Conservation (phyloP, 2,113 vertebrate genomes). For the Labeo rohita region DNA sequence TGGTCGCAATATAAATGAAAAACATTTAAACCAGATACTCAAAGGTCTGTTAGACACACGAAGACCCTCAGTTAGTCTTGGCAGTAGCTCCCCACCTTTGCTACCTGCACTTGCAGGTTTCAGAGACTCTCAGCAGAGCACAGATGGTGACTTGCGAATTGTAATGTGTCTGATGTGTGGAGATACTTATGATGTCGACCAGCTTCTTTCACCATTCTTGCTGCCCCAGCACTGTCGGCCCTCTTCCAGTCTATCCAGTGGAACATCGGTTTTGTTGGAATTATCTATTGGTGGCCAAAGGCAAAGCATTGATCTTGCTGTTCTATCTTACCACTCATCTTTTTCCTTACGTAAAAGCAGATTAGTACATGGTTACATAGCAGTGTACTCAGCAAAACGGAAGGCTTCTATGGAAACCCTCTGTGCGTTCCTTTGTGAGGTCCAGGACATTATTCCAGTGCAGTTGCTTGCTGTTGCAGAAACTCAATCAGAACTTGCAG, state of each 20-base stretch:
- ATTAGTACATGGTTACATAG: slow-evolving; percentile 91
- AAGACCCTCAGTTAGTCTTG: slow-evolving; percentile 71
- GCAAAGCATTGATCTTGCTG: slow-evolving; percentile 84
- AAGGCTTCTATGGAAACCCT: slow-evolving; percentile 91
- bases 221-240: slow-evolving; percentile 85
- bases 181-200: slow-evolving; percentile 85
- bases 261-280: slow-evolving; percentile 86
- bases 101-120: slow-evolving; percentile 74
- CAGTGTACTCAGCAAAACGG: slow-evolving; percentile 90
- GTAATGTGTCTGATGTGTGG: slow-evolving; percentile 97
- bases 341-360: slow-evolving; percentile 89
- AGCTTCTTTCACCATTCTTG: slow-evolving; percentile 87
- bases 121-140: slow-evolving; percentile 79
- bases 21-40: slow-evolving; percentile 88
- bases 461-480: slow-evolving; percentile 89
- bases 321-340: slow-evolving; percentile 92
- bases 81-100: slow-evolving; percentile 75
- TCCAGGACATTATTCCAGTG: slow-evolving; percentile 93
- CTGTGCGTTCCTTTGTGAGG: slow-evolving; percentile 93
- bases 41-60: slow-evolving; percentile 87
- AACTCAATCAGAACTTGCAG: slow-evolving; percentile 79
- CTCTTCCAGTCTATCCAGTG: slow-evolving; percentile 71
- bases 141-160: slow-evolving; percentile 85
- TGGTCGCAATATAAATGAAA: slow-evolving; percentile 89
- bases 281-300: slow-evolving; percentile 81